Evolutionary conservation across 2,113 vertebrate genomes (phyloP).

Genomic region (Ellobius talpinus): DNA sequence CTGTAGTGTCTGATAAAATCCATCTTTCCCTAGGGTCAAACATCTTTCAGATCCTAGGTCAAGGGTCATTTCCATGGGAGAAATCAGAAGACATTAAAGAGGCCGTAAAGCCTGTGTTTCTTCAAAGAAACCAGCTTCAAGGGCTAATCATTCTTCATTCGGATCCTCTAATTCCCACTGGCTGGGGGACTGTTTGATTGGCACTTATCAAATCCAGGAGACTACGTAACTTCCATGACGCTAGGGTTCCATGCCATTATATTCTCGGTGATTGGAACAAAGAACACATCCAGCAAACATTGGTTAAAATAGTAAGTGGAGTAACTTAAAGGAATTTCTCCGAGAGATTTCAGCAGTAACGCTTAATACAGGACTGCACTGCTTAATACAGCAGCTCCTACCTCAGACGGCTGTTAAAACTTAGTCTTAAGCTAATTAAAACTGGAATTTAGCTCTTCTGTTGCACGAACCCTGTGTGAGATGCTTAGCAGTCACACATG

Average conservation of each 20-base stretch:
- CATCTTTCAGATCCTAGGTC: constrained; percentile 47
- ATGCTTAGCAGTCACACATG: background rate
- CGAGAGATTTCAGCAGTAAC: constrained; percentile 45
- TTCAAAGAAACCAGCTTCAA: constrained; percentile 17
- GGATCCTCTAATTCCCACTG: constrained; percentile 51
- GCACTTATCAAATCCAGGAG: background rate
- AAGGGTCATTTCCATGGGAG: constrained; percentile 52
- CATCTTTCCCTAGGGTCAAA: background rate
- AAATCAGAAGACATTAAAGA: constrained; percentile 68
- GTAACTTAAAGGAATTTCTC: constrained; percentile 25
- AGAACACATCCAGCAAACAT: constrained; percentile 3
- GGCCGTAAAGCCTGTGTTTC: constrained; percentile 51
- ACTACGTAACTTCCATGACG: background rate
- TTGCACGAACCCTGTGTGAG: background rate
- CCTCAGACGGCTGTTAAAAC: background rate
- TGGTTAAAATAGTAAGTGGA: constrained; percentile 4
- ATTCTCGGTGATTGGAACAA: background rate
- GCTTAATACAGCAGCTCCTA: background rate
- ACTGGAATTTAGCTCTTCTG: background rate
- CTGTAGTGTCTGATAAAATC: constrained; percentile 66
- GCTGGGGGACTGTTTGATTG: constrained; percentile 34
- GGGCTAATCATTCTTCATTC: background rate
- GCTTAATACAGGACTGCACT: background rate
- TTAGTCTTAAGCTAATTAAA: constrained; percentile 35
- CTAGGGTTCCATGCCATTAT: background rate